Percentiles rank a stretch among this genome's conserved stretches.
Conservation (phyloP, 2,888 invertebrate species). For the Gryllus longicercus region DNA sequence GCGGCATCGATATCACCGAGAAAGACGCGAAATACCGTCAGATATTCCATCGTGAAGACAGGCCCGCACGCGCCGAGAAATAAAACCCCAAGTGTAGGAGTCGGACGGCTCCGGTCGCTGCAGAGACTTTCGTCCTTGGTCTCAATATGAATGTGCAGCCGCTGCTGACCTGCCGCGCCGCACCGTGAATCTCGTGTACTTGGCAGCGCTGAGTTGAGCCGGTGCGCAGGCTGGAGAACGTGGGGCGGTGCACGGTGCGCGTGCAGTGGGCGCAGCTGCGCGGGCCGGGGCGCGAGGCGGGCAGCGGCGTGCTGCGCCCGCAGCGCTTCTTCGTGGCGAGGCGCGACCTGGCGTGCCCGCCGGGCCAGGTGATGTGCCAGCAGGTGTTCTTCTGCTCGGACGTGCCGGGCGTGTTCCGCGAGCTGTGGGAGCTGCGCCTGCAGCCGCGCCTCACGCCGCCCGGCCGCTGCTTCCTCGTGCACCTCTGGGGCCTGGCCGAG, state of each 20-base stretch:
- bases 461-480: not conserved
- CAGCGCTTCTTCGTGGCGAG: not conserved
- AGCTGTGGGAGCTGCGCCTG: not conserved
- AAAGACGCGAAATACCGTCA: too few relatives aligned
- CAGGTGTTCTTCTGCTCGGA: not conserved
- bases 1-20: too few relatives aligned
- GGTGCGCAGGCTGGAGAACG: not conserved
- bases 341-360: not conserved
- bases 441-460: not conserved
- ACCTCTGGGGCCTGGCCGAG: not conserved
- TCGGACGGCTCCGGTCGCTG: too few relatives aligned
- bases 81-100: too few relatives aligned
- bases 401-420: not conserved
- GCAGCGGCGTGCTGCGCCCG: not conserved
- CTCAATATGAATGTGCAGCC: too few relatives aligned
- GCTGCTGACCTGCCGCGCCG: too few relatives aligned
- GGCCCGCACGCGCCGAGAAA: too few relatives aligned
- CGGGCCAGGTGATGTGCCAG: not conserved
- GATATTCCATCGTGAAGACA: too few relatives aligned
- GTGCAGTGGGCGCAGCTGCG: not conserved
- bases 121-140: too few relatives aligned
- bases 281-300: not conserved
- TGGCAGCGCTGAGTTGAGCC: too few relatives aligned
- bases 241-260: not conserved
- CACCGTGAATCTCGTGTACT: too few relatives aligned